Evolutionary conservation across 1,140 invertebrate species (phyloP), one percentile per base, ranked within the genome.

Genomic region (Parasteatoda tepidariorum): DNA sequence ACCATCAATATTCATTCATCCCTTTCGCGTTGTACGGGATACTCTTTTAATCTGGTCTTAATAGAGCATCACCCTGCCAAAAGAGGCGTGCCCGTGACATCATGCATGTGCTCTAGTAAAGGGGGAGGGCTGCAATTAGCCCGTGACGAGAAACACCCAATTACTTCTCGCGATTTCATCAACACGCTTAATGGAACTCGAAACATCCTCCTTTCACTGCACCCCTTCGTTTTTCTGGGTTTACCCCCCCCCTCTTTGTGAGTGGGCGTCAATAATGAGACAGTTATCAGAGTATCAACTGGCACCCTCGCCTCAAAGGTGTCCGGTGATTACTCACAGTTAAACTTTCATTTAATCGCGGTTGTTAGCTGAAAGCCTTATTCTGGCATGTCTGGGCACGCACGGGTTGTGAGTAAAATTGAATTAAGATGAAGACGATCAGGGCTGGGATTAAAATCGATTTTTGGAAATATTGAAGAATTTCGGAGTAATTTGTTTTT

Each of bases 141-240:
- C 33, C 73, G 73, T 75, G 73, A 75, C 73, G 73, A 41, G 55
- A 75, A 75, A 48, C 33, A 38, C 55, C 73, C 73, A 75, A 75
- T 75, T 75, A 75, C 73, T 62, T 62, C 57, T 75, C 73, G 4
- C 73, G 73, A 61, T 75, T 62, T 75, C 73, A 75, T 75, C 73
- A 62, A 62, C 73, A 75, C 31, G 22, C 55, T 62, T 75, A 75
- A 75, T 75, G 57, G 70, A 59, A 73, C 48, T 28, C 70, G 70
- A 59, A 73, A 73, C 70, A 73, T 57, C 70, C 70, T 13, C 38
- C 48, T 6, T 15, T 26, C 26, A 28, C 9, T 28, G 18, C 70
- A 3, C 34, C 13, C 34, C 7, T 11, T 41, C 38, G 15, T 48
- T 28, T 68, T 68, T 48, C 34, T 22, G 41, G 24, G 38, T 18